phyloP scores from a whole-genome alignment of 2,113 vertebrate genomes.

The Bothrops jararaca region DNA sequence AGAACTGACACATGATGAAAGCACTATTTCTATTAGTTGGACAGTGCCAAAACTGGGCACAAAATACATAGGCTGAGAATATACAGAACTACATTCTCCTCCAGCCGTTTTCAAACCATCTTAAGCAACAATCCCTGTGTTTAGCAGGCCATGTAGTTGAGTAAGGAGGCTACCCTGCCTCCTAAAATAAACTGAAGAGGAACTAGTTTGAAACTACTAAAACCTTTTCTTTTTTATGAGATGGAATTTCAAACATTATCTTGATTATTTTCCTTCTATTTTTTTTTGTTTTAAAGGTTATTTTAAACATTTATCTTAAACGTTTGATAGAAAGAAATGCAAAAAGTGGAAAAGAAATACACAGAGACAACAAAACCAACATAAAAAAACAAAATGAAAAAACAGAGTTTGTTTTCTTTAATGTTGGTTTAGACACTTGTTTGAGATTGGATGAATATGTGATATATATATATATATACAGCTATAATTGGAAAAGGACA shows the following conservation, averaged over 20 bases:
- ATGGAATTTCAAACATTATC: neutral
- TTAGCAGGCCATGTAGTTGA: too few species aligned
- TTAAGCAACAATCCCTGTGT: neutral
- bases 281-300: neutral
- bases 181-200: too few species aligned
- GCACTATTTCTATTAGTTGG: neutral
- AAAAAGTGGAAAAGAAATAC: neutral
- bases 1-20: neutral
- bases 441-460: neutral
- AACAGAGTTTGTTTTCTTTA: neutral
- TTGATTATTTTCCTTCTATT: neutral
- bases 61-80: neutral
- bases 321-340: neutral
- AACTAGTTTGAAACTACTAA: neutral
- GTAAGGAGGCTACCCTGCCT: neutral
- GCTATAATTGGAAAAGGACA: too few species aligned
- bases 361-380: neutral
- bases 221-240: neutral
- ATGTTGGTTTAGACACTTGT: neutral
- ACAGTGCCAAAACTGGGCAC: neutral
- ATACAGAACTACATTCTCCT: neutral
- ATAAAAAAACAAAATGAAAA: neutral
- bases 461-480: neutral
- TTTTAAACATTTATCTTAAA: neutral
- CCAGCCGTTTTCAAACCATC: neutral